A percentile compares a stretch with the other conserved stretches of the same genome.
phyloP scores from a whole-genome alignment of 2,113 vertebrate species.

The Ailuropoda melanoleuca region DNA sequence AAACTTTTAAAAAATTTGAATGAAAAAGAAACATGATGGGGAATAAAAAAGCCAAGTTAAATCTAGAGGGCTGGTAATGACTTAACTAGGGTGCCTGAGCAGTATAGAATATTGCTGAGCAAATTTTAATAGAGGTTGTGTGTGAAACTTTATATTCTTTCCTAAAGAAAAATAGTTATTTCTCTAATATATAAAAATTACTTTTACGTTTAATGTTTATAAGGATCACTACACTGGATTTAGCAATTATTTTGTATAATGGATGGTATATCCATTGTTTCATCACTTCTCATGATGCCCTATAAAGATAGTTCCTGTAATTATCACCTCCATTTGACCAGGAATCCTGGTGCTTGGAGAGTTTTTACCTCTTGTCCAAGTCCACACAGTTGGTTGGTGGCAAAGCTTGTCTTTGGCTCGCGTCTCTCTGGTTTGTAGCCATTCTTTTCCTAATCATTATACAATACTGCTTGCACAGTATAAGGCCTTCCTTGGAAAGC shows the following conservation, averaged over 20 bases:
- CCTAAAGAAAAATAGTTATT: background rate
- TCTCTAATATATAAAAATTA: background rate
- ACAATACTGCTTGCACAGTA: background rate
- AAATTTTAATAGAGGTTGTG: background rate
- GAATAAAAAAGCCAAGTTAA: background rate
- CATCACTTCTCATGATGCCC: background rate
- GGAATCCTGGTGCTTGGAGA: background rate
- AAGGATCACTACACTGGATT: background rate
- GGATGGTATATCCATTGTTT: background rate
- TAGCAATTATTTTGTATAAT: background rate
- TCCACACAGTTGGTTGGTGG: background rate
- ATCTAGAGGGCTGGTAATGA: background rate
- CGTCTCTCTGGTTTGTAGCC: background rate
- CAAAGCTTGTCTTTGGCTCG: background rate
- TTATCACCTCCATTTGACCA: background rate
- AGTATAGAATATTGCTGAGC: background rate
- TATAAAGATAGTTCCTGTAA: background rate
- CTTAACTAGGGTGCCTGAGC: background rate
- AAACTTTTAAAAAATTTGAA: background rate
- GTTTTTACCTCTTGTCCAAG: background rate
- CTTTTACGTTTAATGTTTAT: background rate
- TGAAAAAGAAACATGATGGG: background rate
- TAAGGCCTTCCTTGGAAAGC: constrained; percentile 8
- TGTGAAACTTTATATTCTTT: background rate
- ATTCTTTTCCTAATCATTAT: background rate